These are phyloP conservation scores for Dendropsophus ebraccatus DNA, from an alignment of 2,113 vertebrate genomes.

Conservation along the genomic window DNA sequence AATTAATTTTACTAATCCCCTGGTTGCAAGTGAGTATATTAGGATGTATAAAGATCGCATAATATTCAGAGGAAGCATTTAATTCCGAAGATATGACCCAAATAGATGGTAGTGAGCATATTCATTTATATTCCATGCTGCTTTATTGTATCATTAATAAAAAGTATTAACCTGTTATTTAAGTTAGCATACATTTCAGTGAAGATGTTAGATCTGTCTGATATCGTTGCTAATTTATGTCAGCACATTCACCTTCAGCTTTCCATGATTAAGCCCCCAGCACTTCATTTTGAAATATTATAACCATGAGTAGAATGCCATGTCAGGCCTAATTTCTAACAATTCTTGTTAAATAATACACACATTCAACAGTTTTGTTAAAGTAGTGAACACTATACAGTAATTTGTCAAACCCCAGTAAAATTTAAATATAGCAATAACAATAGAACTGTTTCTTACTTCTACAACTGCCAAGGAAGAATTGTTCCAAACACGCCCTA, in stretches of 20 bases:
- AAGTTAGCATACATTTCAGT: not conserved
- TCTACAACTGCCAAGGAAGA: too few species aligned
- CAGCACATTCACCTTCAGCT: not conserved
- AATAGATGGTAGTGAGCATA: constrained; percentile 58
- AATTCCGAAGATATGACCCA: constrained; percentile 62
- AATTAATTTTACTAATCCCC: constrained; percentile 67
- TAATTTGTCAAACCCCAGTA: too few species aligned
- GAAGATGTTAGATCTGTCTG: not conserved
- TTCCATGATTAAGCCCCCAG: not conserved
- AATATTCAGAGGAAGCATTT: constrained; percentile 59
- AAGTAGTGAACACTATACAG: too few species aligned
- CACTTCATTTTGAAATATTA: not conserved
- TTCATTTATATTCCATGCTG: constrained; percentile 4
- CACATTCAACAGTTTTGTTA: not conserved
- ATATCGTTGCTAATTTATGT: too few species aligned
- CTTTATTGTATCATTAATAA: not conserved
- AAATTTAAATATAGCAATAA: too few species aligned
- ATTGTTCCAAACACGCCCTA: too few species aligned
- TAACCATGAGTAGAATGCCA: not conserved
- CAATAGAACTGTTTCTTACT: too few species aligned
- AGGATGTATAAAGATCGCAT: constrained; percentile 37
- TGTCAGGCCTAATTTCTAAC: not conserved
- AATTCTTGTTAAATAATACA: not conserved
- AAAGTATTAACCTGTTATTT: constrained; percentile 9
- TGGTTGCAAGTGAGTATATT: constrained; percentile 54